These are phyloP conservation scores for Melanostoma mellinum DNA, from an alignment of 2,888 invertebrate genomes.

Conservation along the genomic window DNA sequence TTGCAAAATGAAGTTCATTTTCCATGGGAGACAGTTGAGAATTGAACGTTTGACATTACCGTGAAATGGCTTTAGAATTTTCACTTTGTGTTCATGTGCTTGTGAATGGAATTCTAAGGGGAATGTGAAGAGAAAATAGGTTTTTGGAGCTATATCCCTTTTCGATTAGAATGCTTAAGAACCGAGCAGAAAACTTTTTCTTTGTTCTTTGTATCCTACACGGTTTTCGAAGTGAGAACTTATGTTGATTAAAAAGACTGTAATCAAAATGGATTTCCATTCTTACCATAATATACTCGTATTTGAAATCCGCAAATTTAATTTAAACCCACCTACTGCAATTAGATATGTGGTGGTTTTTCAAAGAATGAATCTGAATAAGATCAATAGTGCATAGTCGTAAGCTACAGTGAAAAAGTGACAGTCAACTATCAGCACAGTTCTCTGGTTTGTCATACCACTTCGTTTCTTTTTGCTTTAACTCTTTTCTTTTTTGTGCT, in stretches of 20 bases:
- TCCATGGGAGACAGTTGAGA: conserved; percentile 48
- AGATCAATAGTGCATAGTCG: no score
- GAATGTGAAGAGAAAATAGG: neutral
- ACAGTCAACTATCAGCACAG: no score
- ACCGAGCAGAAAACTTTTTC: neutral
- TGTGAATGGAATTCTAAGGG: neutral
- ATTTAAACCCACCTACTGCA: no score
- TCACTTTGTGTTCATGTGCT: conserved; percentile 32
- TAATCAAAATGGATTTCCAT: conserved; percentile 20
- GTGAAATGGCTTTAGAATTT: conserved; percentile 57
- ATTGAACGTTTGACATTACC: conserved; percentile 59
- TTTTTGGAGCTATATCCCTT: neutral
- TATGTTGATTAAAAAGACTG: conserved; percentile 7
- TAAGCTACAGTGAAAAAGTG: no score
- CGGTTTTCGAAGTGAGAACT: neutral
- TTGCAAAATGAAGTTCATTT: conserved; percentile 59
- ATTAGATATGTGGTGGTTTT: no score
- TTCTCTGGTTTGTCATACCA: no score
- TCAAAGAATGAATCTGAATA: no score
- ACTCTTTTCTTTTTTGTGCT: no score
- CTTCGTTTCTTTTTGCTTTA: no score
- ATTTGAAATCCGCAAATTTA: no score
- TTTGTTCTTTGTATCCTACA: neutral
- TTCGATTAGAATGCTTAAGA: conserved; percentile 14
- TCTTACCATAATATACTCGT: neutral